Conservation (phyloP, 2,113 vertebrate genomes). For the western clawed frog (Xenopus tropicalis) region DNA sequence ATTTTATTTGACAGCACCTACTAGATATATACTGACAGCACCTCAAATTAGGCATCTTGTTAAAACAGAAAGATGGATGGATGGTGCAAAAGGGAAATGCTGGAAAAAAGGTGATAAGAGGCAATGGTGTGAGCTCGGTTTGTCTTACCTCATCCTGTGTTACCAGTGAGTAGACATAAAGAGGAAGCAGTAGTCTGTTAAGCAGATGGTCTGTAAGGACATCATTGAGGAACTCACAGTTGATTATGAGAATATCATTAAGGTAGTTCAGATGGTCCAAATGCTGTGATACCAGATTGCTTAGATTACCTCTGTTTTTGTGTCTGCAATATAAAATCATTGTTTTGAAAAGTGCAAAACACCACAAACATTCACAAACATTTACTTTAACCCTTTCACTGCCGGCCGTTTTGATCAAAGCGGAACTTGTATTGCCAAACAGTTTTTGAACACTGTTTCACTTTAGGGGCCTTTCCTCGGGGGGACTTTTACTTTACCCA, state of each 20-base stretch:
- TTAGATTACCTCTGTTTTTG: constrained; percentile 89
- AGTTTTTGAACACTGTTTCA: too few species aligned
- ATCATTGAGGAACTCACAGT: constrained; percentile 97
- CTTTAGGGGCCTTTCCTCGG: too few species aligned
- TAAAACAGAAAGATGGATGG: too few species aligned
- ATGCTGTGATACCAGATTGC: constrained; percentile 95
- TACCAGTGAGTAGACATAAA: constrained; percentile 92
- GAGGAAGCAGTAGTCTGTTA: constrained; percentile 92
- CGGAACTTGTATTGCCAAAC: too few species aligned
- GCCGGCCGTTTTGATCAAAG: too few species aligned
- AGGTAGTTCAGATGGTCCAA: constrained; percentile 97
- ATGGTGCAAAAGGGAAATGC: too few species aligned
- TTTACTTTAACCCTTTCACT: neutral
- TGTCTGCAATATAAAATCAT: constrained; percentile 68
- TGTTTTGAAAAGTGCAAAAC: neutral
- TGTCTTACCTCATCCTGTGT: constrained; percentile 75
- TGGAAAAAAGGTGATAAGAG: too few species aligned
- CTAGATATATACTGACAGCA: too few species aligned
- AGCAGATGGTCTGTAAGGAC: constrained; percentile 95
- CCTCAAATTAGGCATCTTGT: too few species aligned
- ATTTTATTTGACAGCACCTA: too few species aligned
- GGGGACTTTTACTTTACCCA: too few species aligned
- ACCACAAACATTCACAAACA: neutral
- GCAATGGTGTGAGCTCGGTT: neutral
- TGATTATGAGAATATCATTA: constrained; percentile 97